Evolutionary conservation across 2,797 vertebrate species (phyloP), one percentile per base, ranked within the genome.

Genomic region (Anas bernieri): DNA sequence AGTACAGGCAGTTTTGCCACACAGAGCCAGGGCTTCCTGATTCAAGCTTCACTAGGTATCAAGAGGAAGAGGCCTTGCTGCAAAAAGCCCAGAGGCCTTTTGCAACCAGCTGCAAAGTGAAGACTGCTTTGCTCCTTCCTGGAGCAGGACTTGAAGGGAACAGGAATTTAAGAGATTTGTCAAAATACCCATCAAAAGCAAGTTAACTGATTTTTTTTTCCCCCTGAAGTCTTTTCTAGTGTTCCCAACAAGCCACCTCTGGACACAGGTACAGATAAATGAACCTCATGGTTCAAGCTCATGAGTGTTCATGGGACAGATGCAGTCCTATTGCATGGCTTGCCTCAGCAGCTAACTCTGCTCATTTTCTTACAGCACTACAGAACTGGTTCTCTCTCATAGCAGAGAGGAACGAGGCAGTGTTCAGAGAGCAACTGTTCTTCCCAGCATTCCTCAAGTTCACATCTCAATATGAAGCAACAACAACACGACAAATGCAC

Each of bases 381-480:
- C n/a, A 58, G 35, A 93, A 83, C 72, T 83, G 48, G 61, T 61
- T 85, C 1, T 48, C 68, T 79, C 59, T 48, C 59, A 62, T 22
- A 74, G 48, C 61, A 77, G 59, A 1, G 26, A 86, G 56, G 43
- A 92, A 87, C 12, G 56, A 90, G 66, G 66, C 58, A 58, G 81
- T 12, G 31, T 14, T 88, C 91, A 72, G 54, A 87, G 22, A 91
- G 59, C 39, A 80, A 68, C 48, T 0, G 18, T 16, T 91, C 86
- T 93, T 95, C 88, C 92, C 86, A 78, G 68, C 83, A 81, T 94
- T 93, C 94, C 74, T 95, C 67, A 69, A 83, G 56, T 45, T 87
- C 33, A 90, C 55, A 93, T 91, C 54, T 89, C 78, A 92, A 84
- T 73, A 86, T 92, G 91, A 96, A 93, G 91, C 94, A 97, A 91